Percentiles rank a stretch among this genome's conserved stretches.
Evolutionary conservation across 2,888 invertebrate species (phyloP).

Genomic region (Campoletis raptor): DNA sequence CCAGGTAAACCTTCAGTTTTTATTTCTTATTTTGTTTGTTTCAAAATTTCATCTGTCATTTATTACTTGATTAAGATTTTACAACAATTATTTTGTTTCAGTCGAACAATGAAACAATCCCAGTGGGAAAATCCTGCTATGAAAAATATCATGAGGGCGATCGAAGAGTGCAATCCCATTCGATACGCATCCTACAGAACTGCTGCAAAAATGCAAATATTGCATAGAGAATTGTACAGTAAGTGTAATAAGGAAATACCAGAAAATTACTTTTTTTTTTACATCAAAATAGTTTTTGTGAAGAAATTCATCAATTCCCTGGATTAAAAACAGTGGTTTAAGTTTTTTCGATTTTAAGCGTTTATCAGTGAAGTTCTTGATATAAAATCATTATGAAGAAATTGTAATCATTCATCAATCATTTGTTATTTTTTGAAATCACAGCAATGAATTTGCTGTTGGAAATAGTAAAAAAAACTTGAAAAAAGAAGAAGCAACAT

Average conservation of each 20-base stretch:
- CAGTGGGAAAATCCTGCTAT: constrained; percentile 88
- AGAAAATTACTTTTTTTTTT: constrained; percentile 56
- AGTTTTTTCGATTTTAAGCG: neutral
- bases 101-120: constrained; percentile 85
- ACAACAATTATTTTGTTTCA: constrained; percentile 79
- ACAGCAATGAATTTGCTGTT: too few species aligned
- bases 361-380: neutral
- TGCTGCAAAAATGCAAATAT: constrained; percentile 89
- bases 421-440: neutral
- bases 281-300: constrained; percentile 70
- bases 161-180: constrained; percentile 89
- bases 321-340: constrained; percentile 65
- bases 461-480: too few species aligned
- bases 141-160: constrained; percentile 86
- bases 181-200: constrained; percentile 92
- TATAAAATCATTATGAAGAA: neutral
- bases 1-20: constrained; percentile 85
- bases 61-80: constrained; percentile 20
- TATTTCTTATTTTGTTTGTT: neutral
- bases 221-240: constrained; percentile 89
- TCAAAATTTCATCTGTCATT: constrained; percentile 48
- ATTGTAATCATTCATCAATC: neutral
- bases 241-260: constrained; percentile 80
- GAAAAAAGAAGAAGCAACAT: neutral
- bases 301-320: constrained; percentile 2